Percentiles rank a stretch among this genome's conserved stretches.
Evolutionary conservation across 2,888 invertebrate species (phyloP).

Genomic region (Sesia bembeciformis): DNA sequence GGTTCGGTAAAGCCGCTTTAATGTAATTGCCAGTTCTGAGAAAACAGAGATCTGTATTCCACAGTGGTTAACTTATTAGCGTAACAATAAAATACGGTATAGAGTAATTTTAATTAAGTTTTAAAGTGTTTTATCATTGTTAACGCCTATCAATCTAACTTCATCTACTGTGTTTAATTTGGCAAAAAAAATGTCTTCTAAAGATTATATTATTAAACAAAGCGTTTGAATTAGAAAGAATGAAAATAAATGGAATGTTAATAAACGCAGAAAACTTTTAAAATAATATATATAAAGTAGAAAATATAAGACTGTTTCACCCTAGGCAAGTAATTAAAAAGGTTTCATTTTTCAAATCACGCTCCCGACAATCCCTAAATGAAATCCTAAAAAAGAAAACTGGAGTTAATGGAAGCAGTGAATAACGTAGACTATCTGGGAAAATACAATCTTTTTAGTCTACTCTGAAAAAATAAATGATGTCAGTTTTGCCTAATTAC

Average conservation of each 20-base stretch:
- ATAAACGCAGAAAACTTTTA: too few species aligned
- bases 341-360: constrained; percentile 2
- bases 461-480: neutral
- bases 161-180: too few species aligned
- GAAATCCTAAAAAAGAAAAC: constrained; percentile 2
- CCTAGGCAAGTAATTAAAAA: constrained; percentile 1
- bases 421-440: neutral
- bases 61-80: too few species aligned
- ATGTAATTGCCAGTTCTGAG: neutral
- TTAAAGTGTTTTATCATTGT: too few species aligned
- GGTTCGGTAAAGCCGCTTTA: neutral
- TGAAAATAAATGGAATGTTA: too few species aligned
- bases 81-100: too few species aligned
- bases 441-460: neutral
- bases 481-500: neutral
- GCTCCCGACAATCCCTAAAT: neutral
- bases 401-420: neutral
- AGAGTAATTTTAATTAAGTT: too few species aligned
- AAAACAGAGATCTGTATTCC: too few species aligned
- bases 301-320: neutral
- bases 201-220: too few species aligned
- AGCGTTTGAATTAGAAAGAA: too few species aligned
- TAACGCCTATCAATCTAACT: too few species aligned
- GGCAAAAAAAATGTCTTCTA: too few species aligned
- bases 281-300: neutral